phyloP scores from a whole-genome alignment of 2,797 vertebrate species.

The Synanceia verrucosa region DNA sequence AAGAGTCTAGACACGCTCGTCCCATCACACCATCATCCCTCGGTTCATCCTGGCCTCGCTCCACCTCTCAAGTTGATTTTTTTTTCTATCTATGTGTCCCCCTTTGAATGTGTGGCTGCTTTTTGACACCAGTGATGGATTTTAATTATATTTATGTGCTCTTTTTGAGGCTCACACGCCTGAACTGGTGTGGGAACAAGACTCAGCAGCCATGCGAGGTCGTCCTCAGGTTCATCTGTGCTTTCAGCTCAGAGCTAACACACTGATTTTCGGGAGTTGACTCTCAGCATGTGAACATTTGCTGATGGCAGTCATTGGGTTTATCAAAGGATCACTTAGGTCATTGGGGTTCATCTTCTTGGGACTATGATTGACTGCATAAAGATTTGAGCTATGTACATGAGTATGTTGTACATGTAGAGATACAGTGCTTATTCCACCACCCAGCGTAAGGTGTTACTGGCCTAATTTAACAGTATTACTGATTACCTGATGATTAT shows the following conservation, averaged over 20 bases:
- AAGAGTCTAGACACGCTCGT: constrained; percentile 75
- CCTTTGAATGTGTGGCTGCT: constrained; percentile 14
- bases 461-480: no score
- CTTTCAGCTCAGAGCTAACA: not conserved
- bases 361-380: not conserved
- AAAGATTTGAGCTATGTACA: not conserved
- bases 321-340: not conserved
- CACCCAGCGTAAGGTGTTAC: no score
- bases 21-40: constrained; percentile 51
- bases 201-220: not conserved
- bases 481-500: no score
- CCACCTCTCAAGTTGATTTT: constrained; percentile 29
- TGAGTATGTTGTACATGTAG: not conserved
- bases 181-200: not conserved
- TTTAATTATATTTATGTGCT: constrained; percentile 9
- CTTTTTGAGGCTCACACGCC: not conserved
- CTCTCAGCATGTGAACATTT: no score
- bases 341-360: not conserved
- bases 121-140: constrained; percentile 16
- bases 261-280: not conserved
- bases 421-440: no score
- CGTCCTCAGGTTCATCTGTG: not conserved
- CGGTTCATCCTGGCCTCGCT: constrained; percentile 42
- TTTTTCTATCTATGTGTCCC: constrained; percentile 27
- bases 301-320: no score